Evolutionary conservation across 2,888 invertebrate species (phyloP).

Genomic region (Nezara viridula): DNA sequence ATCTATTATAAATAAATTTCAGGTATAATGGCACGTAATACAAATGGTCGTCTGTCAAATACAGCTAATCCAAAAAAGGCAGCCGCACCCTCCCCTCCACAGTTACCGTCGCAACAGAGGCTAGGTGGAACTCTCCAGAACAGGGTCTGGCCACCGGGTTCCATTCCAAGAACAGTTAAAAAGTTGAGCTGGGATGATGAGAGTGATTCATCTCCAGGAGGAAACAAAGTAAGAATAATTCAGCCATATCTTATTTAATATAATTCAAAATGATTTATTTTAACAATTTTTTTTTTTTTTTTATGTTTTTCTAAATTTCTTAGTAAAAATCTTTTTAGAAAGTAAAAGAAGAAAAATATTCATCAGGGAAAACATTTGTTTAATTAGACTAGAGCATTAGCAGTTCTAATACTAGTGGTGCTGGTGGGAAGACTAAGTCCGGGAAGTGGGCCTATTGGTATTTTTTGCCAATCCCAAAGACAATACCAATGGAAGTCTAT

Average conservation of each 20-base stretch:
- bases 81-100: slow-evolving; percentile 67
- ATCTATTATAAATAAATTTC: slow-evolving; percentile 59
- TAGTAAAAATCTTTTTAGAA: not conserved
- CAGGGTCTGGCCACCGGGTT: slow-evolving; percentile 76
- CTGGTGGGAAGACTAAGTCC: no score
- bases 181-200: slow-evolving; percentile 85
- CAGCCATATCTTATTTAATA: not conserved
- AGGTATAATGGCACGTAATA: slow-evolving; percentile 72
- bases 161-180: slow-evolving; percentile 81
- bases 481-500: no score
- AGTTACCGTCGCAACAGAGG: slow-evolving; percentile 66
- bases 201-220: slow-evolving; percentile 65
- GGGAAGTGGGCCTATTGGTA: no score
- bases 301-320: not conserved
- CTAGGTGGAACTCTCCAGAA: slow-evolving; percentile 63
- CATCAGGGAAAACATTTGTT: not conserved
- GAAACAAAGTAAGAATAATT: slow-evolving; percentile 64
- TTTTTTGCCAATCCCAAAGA: no score
- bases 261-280: not conserved
- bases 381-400: no score
- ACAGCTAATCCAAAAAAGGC: slow-evolving; percentile 69
- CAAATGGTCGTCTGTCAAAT: slow-evolving; percentile 68
- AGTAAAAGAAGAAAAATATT: not conserved
- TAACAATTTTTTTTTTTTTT: not conserved
- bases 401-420: not conserved